Conservation (phyloP, 2,888 invertebrate species). For the Zygogramma bicolorata region DNA sequence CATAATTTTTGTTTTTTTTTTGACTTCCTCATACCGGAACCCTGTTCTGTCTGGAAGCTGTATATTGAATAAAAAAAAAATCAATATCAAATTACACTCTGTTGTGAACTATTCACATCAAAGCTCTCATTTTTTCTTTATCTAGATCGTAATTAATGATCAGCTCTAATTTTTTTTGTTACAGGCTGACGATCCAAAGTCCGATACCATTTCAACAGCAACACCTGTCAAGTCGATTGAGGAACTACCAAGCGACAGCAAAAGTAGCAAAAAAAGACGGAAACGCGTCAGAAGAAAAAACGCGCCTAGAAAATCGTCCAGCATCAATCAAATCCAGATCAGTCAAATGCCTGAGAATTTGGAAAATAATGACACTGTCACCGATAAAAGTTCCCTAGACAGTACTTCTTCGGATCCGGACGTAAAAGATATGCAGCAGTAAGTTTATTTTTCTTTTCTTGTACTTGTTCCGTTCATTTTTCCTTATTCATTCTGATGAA, state of each 20-base stretch:
- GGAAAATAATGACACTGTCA: conserved; percentile 59
- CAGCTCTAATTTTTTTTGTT: too few species aligned
- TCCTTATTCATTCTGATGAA: too few species aligned
- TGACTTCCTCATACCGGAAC: too few species aligned
- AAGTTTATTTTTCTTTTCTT: too few species aligned
- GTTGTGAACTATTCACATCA: too few species aligned
- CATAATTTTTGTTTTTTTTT: too few species aligned
- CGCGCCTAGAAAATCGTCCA: conserved; percentile 74
- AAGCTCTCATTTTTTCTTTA: too few species aligned
- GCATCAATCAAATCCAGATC: conserved; percentile 69
- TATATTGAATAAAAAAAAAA: too few species aligned
- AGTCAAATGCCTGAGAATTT: conserved; percentile 66
- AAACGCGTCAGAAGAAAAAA: conserved; percentile 88
- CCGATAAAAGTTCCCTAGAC: conserved; percentile 64
- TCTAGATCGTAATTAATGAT: too few species aligned
- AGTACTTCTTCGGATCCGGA: conserved; percentile 64
- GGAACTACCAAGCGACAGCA: conserved; percentile 65
- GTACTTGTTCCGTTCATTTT: too few species aligned
- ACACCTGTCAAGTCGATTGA: conserved; percentile 36
- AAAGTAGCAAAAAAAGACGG: conserved; percentile 80
- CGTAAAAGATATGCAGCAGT: conserved; percentile 64
- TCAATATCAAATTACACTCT: too few species aligned
- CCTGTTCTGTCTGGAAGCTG: too few species aligned
- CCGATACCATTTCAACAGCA: conserved; percentile 22
- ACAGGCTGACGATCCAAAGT: conserved; percentile 39